Evolutionary conservation across 1,140 invertebrate species (phyloP).

Genomic region (Euwallacea fornicatus): DNA sequence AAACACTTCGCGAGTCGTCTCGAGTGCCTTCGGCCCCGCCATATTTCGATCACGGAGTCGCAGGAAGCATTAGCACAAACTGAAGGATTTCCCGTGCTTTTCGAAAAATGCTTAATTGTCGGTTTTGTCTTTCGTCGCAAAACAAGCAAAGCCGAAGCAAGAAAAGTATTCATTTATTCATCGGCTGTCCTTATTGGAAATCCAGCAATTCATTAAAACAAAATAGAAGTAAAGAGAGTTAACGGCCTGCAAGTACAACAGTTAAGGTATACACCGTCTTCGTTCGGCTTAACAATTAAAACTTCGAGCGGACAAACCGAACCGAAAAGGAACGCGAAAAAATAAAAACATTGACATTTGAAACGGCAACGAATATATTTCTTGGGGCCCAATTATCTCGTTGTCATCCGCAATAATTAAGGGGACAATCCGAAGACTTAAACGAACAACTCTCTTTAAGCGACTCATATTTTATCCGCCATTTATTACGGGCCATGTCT

Average conservation of each 20-base stretch:
- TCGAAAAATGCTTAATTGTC: neutral
- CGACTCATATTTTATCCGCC: conserved; percentile 29
- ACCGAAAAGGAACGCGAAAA: conserved; percentile 2
- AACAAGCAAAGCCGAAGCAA: neutral
- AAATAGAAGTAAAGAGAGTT: conserved; percentile 11
- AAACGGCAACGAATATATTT: conserved; percentile 24
- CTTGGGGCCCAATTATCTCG: conserved; percentile 25
- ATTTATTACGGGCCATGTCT: conserved; percentile 28
- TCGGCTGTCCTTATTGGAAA: conserved; percentile 10
- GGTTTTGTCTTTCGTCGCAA: neutral
- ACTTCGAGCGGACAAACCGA: neutral
- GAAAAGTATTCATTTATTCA: conserved; percentile 7
- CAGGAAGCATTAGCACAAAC: no score
- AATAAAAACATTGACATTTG: conserved; percentile 25
- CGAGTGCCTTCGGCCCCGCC: no score
- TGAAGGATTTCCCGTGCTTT: no score
- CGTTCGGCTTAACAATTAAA: conserved; percentile 18
- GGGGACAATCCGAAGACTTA: conserved; percentile 23
- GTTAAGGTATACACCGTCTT: neutral
- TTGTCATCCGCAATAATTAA: conserved; percentile 32
- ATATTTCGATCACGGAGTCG: no score
- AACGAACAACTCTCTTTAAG: conserved; percentile 33
- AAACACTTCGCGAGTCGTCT: no score
- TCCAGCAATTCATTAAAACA: conserved; percentile 12
- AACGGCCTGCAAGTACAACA: conserved; percentile 9